A percentile compares a stretch with the other conserved stretches of the same genome.
Evolutionary conservation across 2,797 vertebrate species (phyloP).

Genomic region (Gallinago solitaria): DNA sequence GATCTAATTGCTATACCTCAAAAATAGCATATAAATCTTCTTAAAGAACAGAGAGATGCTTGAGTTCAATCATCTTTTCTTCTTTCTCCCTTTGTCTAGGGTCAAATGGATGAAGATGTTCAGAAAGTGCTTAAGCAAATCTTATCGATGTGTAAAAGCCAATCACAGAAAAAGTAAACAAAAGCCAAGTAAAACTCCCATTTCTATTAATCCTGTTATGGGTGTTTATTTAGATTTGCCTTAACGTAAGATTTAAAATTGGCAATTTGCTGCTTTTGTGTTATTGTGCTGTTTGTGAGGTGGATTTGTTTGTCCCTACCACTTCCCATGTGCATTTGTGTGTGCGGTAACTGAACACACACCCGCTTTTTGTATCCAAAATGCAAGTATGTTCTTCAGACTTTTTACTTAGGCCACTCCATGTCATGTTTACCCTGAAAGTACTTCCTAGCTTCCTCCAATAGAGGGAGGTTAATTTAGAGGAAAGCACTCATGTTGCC

Average conservation of each 20-base stretch:
- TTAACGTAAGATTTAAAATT: constrained; percentile 45
- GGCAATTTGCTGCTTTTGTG: constrained; percentile 51
- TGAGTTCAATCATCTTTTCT: background rate
- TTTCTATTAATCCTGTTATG: constrained; percentile 41
- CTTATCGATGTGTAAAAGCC: constrained; percentile 96
- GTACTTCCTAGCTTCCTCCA: constrained; percentile 21
- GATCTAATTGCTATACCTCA: background rate
- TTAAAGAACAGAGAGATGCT: background rate
- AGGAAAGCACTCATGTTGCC: background rate
- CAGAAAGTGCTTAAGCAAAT: constrained; percentile 98
- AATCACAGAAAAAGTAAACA: constrained; percentile 86
- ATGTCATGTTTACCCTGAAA: constrained; percentile 21
- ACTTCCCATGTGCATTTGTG: background rate
- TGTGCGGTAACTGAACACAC: constrained; percentile 45
- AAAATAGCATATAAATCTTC: background rate
- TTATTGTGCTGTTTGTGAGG: constrained; percentile 50
- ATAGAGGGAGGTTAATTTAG: background rate
- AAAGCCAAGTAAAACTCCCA: constrained; percentile 43
- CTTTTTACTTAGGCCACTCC: constrained; percentile 23
- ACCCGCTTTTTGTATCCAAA: constrained; percentile 16
- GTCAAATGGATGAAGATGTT: constrained; percentile 99
- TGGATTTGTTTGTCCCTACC: constrained; percentile 47
- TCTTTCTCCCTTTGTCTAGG: constrained; percentile 75
- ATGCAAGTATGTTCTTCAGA: constrained; percentile 22
- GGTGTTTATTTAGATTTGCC: constrained; percentile 54